Conservation (phyloP, 2,797 vertebrate species). For the Botia almorhae region DNA sequence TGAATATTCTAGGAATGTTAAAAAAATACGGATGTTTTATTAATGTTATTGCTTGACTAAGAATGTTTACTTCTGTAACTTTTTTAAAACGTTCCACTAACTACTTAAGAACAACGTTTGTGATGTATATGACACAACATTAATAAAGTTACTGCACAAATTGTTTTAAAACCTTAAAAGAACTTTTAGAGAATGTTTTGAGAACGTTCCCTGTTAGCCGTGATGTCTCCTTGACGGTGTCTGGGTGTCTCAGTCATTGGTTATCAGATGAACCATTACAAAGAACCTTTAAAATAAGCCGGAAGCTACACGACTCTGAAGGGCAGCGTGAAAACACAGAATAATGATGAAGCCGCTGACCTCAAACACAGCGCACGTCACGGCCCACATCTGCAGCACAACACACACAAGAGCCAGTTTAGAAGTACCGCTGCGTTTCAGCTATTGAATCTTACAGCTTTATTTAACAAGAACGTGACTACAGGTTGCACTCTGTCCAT, state of each 20-base stretch:
- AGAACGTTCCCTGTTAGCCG: no score
- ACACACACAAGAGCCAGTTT: conserved; percentile 31
- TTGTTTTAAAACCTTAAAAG: no score
- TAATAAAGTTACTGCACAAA: no score
- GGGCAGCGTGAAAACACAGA: conserved; percentile 71
- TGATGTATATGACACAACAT: no score
- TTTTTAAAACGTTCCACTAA: no score
- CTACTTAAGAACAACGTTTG: no score
- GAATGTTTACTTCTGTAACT: no score
- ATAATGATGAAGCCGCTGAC: conserved; percentile 72
- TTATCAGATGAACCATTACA: conserved; percentile 31
- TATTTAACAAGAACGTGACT: conserved; percentile 17
- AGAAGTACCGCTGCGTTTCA: conserved; percentile 2
- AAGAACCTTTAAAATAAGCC: conserved; percentile 40
- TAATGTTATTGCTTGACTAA: no score
- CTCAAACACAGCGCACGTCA: conserved; percentile 69
- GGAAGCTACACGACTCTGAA: conserved; percentile 64
- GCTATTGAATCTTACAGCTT: conserved; percentile 4
- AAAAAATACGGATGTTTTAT: no score
- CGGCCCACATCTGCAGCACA: conserved; percentile 58
- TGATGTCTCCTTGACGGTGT: conserved; percentile 2
- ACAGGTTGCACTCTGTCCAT: no score
- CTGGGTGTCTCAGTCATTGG: conserved; percentile 32
- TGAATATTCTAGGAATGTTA: no score
- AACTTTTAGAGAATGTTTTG: no score